Evolutionary conservation across 2,113 vertebrate species (phyloP).

Genomic region (Psephotus haematonotus): DNA sequence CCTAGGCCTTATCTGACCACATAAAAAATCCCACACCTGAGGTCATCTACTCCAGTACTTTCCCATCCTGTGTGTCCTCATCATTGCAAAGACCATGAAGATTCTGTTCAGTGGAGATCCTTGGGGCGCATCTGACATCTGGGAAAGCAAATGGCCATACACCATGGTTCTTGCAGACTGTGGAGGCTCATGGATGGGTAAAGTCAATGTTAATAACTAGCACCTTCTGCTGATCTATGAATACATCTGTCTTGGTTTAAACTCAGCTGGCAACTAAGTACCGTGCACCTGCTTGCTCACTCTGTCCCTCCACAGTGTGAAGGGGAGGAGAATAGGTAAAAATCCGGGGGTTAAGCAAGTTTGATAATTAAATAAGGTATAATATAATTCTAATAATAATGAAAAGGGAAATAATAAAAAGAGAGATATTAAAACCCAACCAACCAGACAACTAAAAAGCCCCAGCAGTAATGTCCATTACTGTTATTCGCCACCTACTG

Average conservation of each 20-base stretch:
- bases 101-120: rapidly evolving
- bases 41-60: rapidly evolving
- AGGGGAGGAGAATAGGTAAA: neutral
- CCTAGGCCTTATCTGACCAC: too few relatives aligned
- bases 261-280: neutral
- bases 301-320: neutral
- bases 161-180: neutral
- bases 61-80: neutral
- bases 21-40: neutral
- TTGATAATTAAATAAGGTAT: neutral
- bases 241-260: neutral
- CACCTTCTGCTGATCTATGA: neutral
- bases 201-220: rapidly evolving
- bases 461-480: neutral
- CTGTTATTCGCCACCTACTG: neutral
- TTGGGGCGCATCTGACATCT: neutral
- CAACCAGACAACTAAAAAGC: neutral
- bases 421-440: neutral
- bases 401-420: neutral
- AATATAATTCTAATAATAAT: neutral
- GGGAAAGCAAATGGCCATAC: rapidly evolving
- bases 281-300: neutral
- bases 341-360: neutral
- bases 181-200: rapidly evolving
- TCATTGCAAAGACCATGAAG: rapidly evolving